phyloP scores from a whole-genome alignment of 1,140 invertebrate species.

The Hesperophylax magnus region DNA sequence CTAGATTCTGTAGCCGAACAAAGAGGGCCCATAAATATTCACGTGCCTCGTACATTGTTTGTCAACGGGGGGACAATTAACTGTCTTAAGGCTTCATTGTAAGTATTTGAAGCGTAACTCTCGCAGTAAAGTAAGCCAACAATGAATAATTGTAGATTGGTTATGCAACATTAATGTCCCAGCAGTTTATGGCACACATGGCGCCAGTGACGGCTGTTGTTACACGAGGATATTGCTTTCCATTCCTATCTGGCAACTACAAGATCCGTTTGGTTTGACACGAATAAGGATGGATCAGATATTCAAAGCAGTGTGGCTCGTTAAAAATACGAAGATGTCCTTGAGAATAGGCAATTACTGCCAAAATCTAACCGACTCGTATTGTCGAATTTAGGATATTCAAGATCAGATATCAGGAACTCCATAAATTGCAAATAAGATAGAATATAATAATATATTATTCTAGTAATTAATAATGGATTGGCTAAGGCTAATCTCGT shows the following conservation, averaged over 20 bases:
- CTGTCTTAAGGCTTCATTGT: conserved; percentile 36
- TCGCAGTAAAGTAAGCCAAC: conserved; percentile 15
- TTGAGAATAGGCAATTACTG: too few species aligned
- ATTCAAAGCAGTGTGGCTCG: too few species aligned
- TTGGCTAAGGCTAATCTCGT: too few species aligned
- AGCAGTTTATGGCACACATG: conserved; percentile 31
- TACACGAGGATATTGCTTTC: not conserved
- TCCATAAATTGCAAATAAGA: too few species aligned
- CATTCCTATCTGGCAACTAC: not conserved
- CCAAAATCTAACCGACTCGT: too few species aligned
- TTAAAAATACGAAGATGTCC: too few species aligned
- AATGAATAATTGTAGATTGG: conserved; percentile 33
- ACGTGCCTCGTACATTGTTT: conserved; percentile 30
- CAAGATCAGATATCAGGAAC: too few species aligned
- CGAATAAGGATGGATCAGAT: too few species aligned
- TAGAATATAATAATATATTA: too few species aligned
- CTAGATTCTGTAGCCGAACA: not conserved
- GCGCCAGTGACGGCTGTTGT: conserved; percentile 13
- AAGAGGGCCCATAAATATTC: conserved; percentile 21
- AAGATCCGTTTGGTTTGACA: too few species aligned
- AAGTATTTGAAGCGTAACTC: conserved; percentile 31
- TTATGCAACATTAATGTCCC: conserved; percentile 37
- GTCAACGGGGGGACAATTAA: conserved; percentile 22
- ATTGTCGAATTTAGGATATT: too few species aligned
- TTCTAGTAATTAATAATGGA: too few species aligned